Conservation (phyloP, 1,140 invertebrate genomes). For the Babylonia areolata region DNA sequence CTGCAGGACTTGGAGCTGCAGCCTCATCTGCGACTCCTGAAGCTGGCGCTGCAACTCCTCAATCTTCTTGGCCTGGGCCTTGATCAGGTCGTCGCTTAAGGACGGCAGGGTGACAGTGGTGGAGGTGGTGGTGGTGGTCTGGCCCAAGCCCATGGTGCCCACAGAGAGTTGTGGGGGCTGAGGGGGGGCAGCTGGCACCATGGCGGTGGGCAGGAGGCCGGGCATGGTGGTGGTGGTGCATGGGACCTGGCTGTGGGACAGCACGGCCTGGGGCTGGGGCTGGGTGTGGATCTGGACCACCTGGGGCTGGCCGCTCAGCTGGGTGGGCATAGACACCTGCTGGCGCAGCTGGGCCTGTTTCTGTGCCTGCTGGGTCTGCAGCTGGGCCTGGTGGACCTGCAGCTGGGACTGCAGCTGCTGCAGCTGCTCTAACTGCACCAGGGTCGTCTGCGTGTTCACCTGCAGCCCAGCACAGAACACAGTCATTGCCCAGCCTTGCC, state of each 20-base stretch:
- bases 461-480: conserved; percentile 6
- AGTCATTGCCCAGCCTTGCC: too few species aligned
- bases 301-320: conserved; percentile 25
- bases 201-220: background rate
- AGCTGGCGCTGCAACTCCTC: conserved; percentile 90
- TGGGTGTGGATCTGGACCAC: conserved; percentile 43
- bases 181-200: background rate
- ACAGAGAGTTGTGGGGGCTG: conserved; percentile 1
- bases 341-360: conserved; percentile 84
- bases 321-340: conserved; percentile 12
- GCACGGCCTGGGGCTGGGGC: conserved; percentile 5
- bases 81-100: conserved; percentile 41
- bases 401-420: conserved; percentile 66
- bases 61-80: conserved; percentile 79
- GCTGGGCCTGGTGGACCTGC: conserved; percentile 64
- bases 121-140: background rate
- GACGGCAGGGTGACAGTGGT: background rate
- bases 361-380: conserved; percentile 61
- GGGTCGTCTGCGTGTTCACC: conserved; percentile 69
- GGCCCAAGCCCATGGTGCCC: background rate
- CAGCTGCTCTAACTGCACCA: conserved; percentile 74
- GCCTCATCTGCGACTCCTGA: conserved; percentile 68
- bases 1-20: conserved; percentile 61
- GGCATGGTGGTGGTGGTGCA: background rate
- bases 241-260: background rate